Evolutionary conservation across 2,888 invertebrate genomes (phyloP).

Genomic region (Eudemis profundana): DNA sequence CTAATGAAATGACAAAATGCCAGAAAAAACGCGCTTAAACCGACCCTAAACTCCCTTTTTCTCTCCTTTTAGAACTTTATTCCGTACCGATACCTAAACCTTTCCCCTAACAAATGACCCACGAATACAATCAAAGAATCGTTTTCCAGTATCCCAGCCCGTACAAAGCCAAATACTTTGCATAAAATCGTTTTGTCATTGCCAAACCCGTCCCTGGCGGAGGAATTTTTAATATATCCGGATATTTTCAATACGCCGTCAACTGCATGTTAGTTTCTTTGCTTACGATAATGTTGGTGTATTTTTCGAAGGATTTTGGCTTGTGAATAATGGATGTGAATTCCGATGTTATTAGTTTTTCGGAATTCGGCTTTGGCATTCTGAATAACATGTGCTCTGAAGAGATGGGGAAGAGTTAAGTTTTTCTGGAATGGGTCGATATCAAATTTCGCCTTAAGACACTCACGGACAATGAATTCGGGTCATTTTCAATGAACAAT

Average conservation of each 20-base stretch:
- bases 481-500: no score
- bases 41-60: no score
- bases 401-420: no score
- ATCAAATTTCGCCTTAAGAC: no score
- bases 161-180: slow-evolving; percentile 7
- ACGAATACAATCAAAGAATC: neutral
- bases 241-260: slow-evolving; percentile 26
- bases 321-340: slow-evolving; percentile 5
- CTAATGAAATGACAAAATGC: no score
- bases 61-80: neutral
- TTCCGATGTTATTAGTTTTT: slow-evolving; percentile 2
- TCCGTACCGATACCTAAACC: neutral
- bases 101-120: neutral
- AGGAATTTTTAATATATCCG: slow-evolving; percentile 29
- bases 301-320: neutral
- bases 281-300: slow-evolving; percentile 21
- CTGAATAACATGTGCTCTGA: no score
- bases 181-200: slow-evolving; percentile 14
- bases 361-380: neutral
- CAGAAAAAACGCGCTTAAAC: no score
- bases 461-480: no score
- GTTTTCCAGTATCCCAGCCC: neutral
- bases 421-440: no score
- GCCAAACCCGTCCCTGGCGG: neutral
- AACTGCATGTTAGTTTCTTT: slow-evolving; percentile 19